These are phyloP conservation scores for Carassius auratus DNA, from an alignment of 2,113 vertebrate species.

Conservation along the genomic window DNA sequence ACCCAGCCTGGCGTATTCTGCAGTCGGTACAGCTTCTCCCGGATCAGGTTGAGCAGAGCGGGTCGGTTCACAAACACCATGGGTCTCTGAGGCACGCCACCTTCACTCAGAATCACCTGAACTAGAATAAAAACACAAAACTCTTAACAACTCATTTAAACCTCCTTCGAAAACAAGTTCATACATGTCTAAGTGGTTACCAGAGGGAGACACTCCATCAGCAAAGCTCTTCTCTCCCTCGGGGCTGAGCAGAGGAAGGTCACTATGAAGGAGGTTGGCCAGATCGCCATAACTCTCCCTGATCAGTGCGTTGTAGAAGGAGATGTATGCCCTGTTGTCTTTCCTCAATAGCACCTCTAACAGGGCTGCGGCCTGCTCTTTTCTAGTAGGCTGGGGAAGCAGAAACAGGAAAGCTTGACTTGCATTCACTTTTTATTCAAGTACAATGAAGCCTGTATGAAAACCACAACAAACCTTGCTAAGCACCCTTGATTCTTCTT, in stretches of 20 bases:
- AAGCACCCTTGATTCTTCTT: conserved; percentile 86
- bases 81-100: conserved; percentile 93
- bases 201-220: conserved; percentile 77
- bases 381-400: conserved; percentile 77
- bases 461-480: conserved; percentile 75
- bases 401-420: not conserved
- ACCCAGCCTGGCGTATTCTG: conserved; percentile 86
- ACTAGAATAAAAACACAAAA: conserved; percentile 73
- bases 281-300: conserved; percentile 89
- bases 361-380: conserved; percentile 82
- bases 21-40: conserved; percentile 80
- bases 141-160: not conserved
- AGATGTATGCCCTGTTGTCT: conserved; percentile 87
- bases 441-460: not conserved
- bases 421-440: not conserved
- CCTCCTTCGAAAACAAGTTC: not conserved
- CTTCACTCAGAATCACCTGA: conserved; percentile 85
- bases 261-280: conserved; percentile 80
- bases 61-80: conserved; percentile 90
- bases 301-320: conserved; percentile 93
- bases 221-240: conserved; percentile 70
- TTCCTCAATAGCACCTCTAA: conserved; percentile 86
- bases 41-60: conserved; percentile 78
- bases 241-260: conserved; percentile 74
- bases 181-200: conserved; percentile 68